Evolutionary conservation across 2,113 vertebrate genomes (phyloP).

Genomic region (Callaeas wilsoni): DNA sequence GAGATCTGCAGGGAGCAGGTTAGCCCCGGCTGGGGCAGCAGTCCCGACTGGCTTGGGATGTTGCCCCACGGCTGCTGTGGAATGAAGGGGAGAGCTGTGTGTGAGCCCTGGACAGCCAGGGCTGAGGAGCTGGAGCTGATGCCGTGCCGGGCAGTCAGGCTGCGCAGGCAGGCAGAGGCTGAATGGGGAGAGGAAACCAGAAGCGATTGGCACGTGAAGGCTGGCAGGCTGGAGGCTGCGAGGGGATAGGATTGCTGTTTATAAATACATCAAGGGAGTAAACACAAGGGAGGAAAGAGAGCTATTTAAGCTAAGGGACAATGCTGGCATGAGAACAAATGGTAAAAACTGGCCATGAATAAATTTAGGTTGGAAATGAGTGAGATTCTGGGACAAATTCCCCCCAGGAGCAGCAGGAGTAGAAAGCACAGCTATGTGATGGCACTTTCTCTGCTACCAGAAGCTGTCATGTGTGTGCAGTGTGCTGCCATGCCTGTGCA

Average conservation of each 20-base stretch:
- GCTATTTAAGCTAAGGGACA: conserved; percentile 57
- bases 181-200: background rate
- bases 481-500: background rate
- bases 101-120: background rate
- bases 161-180: background rate
- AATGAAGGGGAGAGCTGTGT: background rate
- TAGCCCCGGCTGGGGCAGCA: background rate
- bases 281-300: conserved; percentile 54
- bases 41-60: background rate
- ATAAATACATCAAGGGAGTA: conserved; percentile 62
- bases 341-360: conserved; percentile 39
- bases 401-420: background rate
- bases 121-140: background rate
- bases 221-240: conserved; percentile 21
- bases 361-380: conserved; percentile 37
- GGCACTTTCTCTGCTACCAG: background rate
- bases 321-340: conserved; percentile 55
- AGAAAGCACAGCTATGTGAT: background rate
- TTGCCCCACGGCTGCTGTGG: background rate
- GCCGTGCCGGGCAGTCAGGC: background rate
- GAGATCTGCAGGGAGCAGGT: background rate
- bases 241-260: conserved; percentile 50
- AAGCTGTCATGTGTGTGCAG: background rate
- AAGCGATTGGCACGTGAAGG: conserved; percentile 6
- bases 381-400: background rate